Percentiles rank a stretch among this genome's conserved stretches.
These are phyloP conservation scores for Eilema caniola DNA, from an alignment of 2,888 invertebrate species.

Conservation along the genomic window DNA sequence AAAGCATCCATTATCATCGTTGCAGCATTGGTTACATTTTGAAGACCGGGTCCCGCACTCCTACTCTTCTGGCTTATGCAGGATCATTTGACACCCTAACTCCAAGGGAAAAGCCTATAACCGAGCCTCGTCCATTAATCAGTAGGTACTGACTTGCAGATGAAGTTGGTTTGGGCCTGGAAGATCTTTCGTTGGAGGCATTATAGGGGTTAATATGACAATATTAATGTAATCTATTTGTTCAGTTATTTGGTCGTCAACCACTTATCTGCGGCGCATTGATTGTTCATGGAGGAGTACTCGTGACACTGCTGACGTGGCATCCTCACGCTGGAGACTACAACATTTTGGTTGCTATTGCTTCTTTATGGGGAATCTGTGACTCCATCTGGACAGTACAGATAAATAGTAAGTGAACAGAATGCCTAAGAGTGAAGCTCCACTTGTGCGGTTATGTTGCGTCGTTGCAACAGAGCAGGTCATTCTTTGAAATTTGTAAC, in stretches of 20 bases:
- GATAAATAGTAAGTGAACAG: constrained; percentile 83
- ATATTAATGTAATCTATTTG: not conserved
- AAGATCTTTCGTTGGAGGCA: not conserved
- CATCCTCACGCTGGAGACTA: constrained; percentile 81
- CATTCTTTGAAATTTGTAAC: too few relatives aligned
- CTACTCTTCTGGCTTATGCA: too few relatives aligned
- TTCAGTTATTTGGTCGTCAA: constrained; percentile 87
- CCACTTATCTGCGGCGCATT: constrained; percentile 88
- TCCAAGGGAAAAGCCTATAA: too few relatives aligned
- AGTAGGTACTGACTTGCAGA: too few relatives aligned
- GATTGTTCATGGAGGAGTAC: constrained; percentile 83
- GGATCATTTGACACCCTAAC: too few relatives aligned
- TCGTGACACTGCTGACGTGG: constrained; percentile 87
- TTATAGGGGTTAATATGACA: not conserved
- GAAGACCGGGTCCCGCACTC: too few relatives aligned
- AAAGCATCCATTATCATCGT: too few relatives aligned
- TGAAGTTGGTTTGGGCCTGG: too few relatives aligned
- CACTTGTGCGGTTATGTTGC: too few relatives aligned
- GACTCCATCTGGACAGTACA: constrained; percentile 90
- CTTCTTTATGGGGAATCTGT: constrained; percentile 88
- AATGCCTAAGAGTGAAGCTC: not conserved
- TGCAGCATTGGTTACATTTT: too few relatives aligned
- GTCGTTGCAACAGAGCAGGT: too few relatives aligned
- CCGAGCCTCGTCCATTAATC: too few relatives aligned
- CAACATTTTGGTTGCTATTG: constrained; percentile 85